Evolutionary conservation across 1,140 invertebrate species (phyloP), one percentile per base, ranked within the genome.

Genomic region (Sipha flava): DNA sequence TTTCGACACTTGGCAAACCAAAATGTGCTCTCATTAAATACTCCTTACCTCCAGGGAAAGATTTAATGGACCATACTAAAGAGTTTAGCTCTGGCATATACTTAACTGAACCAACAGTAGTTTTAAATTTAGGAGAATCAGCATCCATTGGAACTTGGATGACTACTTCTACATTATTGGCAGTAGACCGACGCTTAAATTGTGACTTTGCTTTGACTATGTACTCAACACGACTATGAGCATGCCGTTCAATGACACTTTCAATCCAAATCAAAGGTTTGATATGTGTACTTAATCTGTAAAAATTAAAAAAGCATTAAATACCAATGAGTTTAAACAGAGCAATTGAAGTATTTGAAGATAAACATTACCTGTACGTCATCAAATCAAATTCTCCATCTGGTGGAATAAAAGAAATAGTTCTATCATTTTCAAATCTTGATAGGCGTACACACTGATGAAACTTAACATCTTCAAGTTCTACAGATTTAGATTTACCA

Each of bases 311-410:
- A 6, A n/a, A n/a, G n/a, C 5, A 49, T 49, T n/a, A 49, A 49
- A 2, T 49, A 6, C n/a, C n/a, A n/a, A n/a, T n/a, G n/a, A n/a
- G n/a, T n/a, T n/a, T n/a, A n/a, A n/a, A n/a, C n/a, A n/a, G n/a
- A n/a, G n/a, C n/a, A n/a, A n/a, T n/a, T n/a, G n/a, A n/a, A n/a
- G n/a, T n/a, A n/a, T n/a, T n/a, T n/a, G n/a, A n/a, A n/a, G n/a
- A n/a, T 37, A 12, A 37, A 64, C 3, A 64, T 26, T 77, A 87
- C 70, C 98, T 90, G 86, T 99, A 99, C 0, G 97, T 98, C 98
- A 99, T 99, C n/a, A 99, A 87, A 86, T 99, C 98, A 89, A 99
- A 99, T 85, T 99, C 98, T 31, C 98, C 98, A 88, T 99, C 98
- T 0, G 98, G 98, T 54, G 98, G 98, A 84, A 99, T 98, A 83